These are phyloP conservation scores for Acrocephalus arundinaceus DNA, from an alignment of 2,113 vertebrate species.

Conservation along the genomic window DNA sequence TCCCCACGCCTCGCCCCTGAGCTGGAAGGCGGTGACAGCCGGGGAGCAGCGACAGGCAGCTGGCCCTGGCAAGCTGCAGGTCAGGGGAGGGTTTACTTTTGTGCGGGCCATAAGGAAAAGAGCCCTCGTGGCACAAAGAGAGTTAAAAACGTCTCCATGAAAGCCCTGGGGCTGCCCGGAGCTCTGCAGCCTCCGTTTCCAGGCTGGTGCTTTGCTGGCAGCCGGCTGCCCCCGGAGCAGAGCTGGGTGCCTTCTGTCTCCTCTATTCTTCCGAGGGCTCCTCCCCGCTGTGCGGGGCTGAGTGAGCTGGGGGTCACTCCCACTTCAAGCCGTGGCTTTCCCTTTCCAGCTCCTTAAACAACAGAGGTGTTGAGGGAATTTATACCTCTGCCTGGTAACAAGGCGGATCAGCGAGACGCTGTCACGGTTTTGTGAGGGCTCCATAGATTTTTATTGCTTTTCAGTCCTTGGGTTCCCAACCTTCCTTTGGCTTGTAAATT, in stretches of 20 bases:
- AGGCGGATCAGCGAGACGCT: slow-evolving; percentile 54
- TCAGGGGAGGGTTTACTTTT: background rate
- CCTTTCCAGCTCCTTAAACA: slow-evolving; percentile 66
- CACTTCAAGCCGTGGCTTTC: background rate
- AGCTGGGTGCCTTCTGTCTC: slow-evolving; percentile 40
- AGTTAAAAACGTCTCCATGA: background rate
- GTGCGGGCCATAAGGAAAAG: background rate
- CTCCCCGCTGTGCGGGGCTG: background rate
- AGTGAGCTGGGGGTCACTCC: slow-evolving; percentile 47
- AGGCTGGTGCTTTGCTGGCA: background rate
- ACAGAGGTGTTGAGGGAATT: slow-evolving; percentile 71
- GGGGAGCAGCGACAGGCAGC: background rate
- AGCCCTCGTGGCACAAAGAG: background rate
- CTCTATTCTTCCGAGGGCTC: background rate
- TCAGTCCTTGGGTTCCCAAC: slow-evolving; percentile 71
- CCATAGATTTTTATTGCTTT: slow-evolving; percentile 67
- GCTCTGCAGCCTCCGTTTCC: background rate
- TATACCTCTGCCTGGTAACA: slow-evolving; percentile 71
- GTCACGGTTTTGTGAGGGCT: slow-evolving; percentile 45
- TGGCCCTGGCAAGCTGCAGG: background rate
- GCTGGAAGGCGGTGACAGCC: background rate
- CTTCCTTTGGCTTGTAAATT: slow-evolving; percentile 72
- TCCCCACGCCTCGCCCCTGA: background rate
- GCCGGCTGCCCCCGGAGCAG: background rate
- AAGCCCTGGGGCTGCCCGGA: background rate